Conservation (phyloP, 2,888 invertebrate species). For the Tupiocoris notatus region DNA sequence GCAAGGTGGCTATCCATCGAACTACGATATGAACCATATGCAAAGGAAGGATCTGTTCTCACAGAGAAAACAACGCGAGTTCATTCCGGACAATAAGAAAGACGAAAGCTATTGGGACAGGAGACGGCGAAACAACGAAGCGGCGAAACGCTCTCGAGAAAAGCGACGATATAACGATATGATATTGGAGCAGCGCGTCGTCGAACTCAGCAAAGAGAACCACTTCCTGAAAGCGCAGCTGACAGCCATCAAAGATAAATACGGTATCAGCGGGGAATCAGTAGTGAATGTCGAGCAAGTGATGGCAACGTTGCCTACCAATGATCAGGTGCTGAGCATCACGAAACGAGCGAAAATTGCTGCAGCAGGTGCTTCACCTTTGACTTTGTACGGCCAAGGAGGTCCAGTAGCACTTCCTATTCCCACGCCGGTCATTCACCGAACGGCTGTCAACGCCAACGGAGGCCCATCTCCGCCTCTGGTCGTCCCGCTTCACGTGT, state of each 20-base stretch:
- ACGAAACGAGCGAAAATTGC: conserved; percentile 69
- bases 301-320: conserved; percentile 77
- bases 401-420: conserved; percentile 54
- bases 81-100: conserved; percentile 94
- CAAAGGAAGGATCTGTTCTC: conserved; percentile 81
- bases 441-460: conserved; percentile 55
- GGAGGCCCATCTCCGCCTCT: conserved; percentile 50
- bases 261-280: conserved; percentile 82
- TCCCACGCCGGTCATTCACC: conserved; percentile 64
- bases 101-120: conserved; percentile 98
- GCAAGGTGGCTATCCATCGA: conserved; percentile 53
- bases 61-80: conserved; percentile 90
- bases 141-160: conserved; percentile 93
- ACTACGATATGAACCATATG: conserved; percentile 57
- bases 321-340: conserved; percentile 79
- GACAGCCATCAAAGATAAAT: conserved; percentile 88
- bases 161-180: conserved; percentile 95
- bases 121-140: conserved; percentile 92
- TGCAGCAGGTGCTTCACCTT: conserved; percentile 52
- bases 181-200: conserved; percentile 90
- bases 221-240: conserved; percentile 90
- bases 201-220: conserved; percentile 93
- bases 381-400: conserved; percentile 59
- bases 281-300: conserved; percentile 87
- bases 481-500: conserved; percentile 52